Conservation (phyloP, 2,113 vertebrate genomes). For the Nothocercus julius region DNA sequence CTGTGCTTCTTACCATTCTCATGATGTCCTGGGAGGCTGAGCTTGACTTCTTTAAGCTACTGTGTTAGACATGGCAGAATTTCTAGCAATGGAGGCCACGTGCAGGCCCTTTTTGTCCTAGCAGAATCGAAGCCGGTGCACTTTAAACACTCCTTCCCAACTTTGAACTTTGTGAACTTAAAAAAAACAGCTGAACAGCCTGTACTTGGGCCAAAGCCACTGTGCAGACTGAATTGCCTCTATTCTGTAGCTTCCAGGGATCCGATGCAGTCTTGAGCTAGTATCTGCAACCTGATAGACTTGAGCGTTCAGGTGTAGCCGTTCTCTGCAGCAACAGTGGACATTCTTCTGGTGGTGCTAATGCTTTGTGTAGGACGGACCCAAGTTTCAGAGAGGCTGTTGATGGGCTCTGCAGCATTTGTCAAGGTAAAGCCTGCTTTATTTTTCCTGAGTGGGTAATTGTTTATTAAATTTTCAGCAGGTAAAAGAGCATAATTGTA, state of each 20-base stretch:
- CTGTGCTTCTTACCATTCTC: not conserved
- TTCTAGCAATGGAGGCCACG: fast-evolving
- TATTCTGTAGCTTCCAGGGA: not conserved
- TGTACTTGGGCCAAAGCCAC: not conserved
- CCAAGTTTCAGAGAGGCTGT: conserved; percentile 6
- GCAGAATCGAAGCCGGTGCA: not conserved
- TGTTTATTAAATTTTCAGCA: conserved; percentile 74
- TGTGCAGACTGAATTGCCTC: not conserved
- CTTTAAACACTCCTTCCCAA: not conserved
- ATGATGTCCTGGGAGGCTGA: not conserved
- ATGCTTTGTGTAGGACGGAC: not conserved
- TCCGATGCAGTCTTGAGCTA: not conserved
- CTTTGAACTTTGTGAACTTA: not conserved
- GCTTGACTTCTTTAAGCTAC: not conserved
- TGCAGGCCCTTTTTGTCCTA: not conserved
- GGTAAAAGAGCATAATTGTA: conserved; percentile 67
- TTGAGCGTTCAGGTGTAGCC: not conserved
- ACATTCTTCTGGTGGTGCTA: not conserved
- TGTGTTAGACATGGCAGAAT: not conserved
- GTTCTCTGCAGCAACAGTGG: not conserved
- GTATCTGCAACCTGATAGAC: not conserved
- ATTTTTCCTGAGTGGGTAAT: conserved; percentile 44
- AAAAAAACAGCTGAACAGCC: not conserved
- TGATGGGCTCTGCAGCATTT: conserved; percentile 45
- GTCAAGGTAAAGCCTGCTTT: conserved; percentile 39